These are phyloP conservation scores for Myotis myotis DNA, from an alignment of 2,797 vertebrate species.

Conservation along the genomic window DNA sequence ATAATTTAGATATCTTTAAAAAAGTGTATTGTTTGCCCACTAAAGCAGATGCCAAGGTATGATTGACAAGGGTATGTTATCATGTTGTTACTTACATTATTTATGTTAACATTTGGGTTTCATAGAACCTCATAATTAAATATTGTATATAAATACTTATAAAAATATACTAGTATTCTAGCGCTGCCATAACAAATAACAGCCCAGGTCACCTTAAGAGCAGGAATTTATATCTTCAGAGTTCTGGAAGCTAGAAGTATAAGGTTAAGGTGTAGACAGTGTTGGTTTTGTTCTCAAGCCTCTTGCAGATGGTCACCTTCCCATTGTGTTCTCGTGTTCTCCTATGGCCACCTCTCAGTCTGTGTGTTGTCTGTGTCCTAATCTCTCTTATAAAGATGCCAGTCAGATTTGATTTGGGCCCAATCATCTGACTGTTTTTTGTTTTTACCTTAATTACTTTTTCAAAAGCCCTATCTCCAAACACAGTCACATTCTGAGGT, in stretches of 20 bases:
- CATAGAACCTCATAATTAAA: neutral
- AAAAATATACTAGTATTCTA: neutral
- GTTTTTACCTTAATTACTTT: neutral
- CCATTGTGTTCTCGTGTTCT: neutral
- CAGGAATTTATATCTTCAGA: neutral
- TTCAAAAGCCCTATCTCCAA: neutral
- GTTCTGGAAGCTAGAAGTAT: neutral
- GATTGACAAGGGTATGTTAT: neutral
- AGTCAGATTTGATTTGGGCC: neutral
- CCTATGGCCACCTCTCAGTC: accelerated
- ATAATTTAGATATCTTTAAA: neutral
- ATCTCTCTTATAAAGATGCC: neutral
- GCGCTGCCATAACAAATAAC: neutral
- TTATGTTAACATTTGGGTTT: neutral
- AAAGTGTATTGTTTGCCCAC: neutral
- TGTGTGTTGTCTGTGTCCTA: neutral
- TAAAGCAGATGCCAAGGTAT: neutral
- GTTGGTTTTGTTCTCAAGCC: neutral
- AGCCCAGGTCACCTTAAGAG: neutral
- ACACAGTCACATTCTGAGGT: neutral
- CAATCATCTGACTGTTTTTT: neutral
- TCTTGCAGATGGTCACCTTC: neutral
- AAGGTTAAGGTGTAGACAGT: neutral
- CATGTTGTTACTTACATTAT: neutral
- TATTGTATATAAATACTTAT: neutral